Conservation (phyloP, 2,797 vertebrate species). For the Gymnothorax reevesii region DNA sequence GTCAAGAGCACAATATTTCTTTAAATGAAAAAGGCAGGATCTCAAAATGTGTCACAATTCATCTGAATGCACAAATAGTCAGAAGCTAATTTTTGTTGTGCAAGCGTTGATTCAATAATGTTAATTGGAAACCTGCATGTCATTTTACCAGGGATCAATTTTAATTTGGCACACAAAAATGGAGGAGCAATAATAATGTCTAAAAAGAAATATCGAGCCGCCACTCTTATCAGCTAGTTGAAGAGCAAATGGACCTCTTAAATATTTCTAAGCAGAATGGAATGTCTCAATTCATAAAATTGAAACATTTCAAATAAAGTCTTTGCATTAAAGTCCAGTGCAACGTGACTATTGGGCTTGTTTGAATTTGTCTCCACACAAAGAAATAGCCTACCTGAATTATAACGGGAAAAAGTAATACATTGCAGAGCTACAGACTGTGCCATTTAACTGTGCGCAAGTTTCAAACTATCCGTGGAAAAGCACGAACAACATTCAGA, state of each 20-base stretch:
- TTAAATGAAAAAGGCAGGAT: not conserved
- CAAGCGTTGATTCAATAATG: not conserved
- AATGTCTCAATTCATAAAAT: not conserved
- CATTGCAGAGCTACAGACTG: not conserved
- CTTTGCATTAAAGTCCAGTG: not conserved
- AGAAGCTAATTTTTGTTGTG: not conserved
- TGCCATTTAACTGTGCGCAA: not conserved
- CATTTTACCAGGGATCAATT: not conserved
- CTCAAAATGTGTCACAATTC: not conserved
- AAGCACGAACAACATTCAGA: not conserved
- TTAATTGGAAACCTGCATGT: not conserved
- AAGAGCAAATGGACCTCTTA: not conserved
- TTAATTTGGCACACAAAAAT: slow-evolving; percentile 8
- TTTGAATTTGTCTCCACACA: not conserved
- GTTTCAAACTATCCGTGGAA: not conserved
- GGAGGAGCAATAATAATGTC: not conserved
- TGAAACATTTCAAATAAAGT: not conserved
- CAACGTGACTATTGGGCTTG: not conserved
- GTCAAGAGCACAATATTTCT: not conserved
- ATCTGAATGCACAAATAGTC: not conserved
- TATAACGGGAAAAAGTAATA: not conserved
- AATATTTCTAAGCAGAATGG: not conserved
- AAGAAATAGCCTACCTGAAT: not conserved
- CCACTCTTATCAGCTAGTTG: not conserved
- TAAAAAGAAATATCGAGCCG: not conserved